Base-by-base conservation (phyloP, 2,113 vertebrate species). In the Pogona vitticeps region DNA sequence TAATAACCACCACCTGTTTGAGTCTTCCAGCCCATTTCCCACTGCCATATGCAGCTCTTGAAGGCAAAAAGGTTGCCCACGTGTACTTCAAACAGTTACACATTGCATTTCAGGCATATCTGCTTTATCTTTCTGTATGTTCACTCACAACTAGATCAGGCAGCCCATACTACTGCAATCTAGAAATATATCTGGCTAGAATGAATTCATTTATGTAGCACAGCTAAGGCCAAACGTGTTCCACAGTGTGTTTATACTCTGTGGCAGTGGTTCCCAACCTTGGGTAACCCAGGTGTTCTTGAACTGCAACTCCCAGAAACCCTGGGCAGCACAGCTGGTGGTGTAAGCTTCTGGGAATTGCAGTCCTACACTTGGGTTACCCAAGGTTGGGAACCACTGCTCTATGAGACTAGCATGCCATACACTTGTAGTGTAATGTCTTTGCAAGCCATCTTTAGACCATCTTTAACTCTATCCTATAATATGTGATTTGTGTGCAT, bases 121-220 rank as follows among this genome's bases (percentile, higher is more conserved):
- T 12, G 31, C 9, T 26, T 26, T 67, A 21, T 67, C 6, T 80
- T 42, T 90, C 46, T 68, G n/a, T 71, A 2, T 1, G 71, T 59
- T 79, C 76, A 88, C 88, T 71, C 58, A 76, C 1, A 65, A 75
- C n/a, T 80, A 81, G 87, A 88, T 87, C 42, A 85, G 70, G 75
- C 59, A 23, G 81, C n/a, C n/a, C n/a, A n/a, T n/a, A n/a, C n/a
- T n/a, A n/a, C n/a, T n/a, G n/a, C n/a, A n/a, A n/a, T n/a, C n/a
- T n/a, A n/a, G n/a, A 78, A 78, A 18, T 23, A 21, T 9, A 21
- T 20, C 21, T 13, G 36, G n/a, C 33, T 40, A 31, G 2, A 10
- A 31, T n/a, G 26, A 75, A 40, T 5, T 38, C 33, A 2, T 82
- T 42, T 26, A 15, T 61, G 26, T 84, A 15, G 71, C 7, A 72